Evolutionary conservation across 1,140 invertebrate species (phyloP), one percentile per base, ranked within the genome.

Genomic region (Polypedilum vanderplanki): DNA sequence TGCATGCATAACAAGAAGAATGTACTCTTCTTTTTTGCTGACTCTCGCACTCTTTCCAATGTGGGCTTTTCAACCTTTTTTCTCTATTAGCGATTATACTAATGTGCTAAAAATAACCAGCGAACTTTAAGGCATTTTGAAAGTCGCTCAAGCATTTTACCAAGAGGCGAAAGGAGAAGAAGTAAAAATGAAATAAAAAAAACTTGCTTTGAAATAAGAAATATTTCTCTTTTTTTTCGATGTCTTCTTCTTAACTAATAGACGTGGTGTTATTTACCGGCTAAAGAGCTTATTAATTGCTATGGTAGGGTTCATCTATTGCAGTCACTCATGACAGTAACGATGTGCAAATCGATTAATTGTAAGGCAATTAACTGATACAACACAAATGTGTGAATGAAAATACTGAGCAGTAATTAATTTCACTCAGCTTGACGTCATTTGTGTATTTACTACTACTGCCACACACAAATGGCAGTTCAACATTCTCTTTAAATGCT

Each of bases 71-170:
- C 46, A 57, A 57, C 46, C 46, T 57, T 57, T 57, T 12, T n/a
- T 12, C n/a, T 9, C 12, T 15, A n/a, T 33, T 33, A 33, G 24
- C 24, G 24, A 3, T 33, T 33, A 33, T 5, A 33, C 24, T 33
- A 33, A 33, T 33, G 24, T 12, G 46, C 46, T 57, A 57, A 57
- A 57, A 57, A 57, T 57, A 57, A 57, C 46, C 3, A 15, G 12
- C 46, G 46, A 57, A 12, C 46, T 57, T 12, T 57, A 57, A 57
- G 46, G 46, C 10, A 15, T 57, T 57, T 57, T 57, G 12, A 57
- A 57, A 57, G 46, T 57, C 46, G 46, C 46, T 57, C 46, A 57
- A 57, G 46, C 46, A 57, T n/a, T 57, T 57, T n/a, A 57, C 12
- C n/a, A n/a, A 57, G 46, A n/a, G n/a, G 46, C 9, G 46, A 57